Evolutionary conservation across 2,888 invertebrate species (phyloP), one percentile per base, ranked within the genome.

Genomic region (Tiliacea citrago): DNA sequence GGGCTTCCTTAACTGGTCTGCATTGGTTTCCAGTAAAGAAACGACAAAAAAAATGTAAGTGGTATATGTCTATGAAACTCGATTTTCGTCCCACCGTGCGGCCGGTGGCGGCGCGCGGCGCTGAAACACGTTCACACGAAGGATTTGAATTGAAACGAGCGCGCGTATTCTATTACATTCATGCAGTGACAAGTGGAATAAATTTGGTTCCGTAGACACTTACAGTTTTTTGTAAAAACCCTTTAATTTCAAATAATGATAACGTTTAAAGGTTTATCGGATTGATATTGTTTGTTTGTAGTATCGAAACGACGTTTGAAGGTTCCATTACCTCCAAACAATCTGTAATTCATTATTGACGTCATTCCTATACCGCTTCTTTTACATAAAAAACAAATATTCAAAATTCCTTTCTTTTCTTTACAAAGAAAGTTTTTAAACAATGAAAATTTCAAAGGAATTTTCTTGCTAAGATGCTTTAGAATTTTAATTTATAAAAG

Each of bases 301-400:
- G 51, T 9, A 21, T 21, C 21, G 21, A 49, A 21, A 51, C 51
- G 21, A n/a, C 51, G 21, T 51, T 51, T n/a, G 51, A 51, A 51
- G 21, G 21, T 9, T 51, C 21, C 9, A 21, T 21, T 51, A 7
- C 21, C 51, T 21, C 8, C n/a, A 24, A 57, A 57, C 8, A 24
- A 39, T 42, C 39, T 35, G 53, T 45, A 21, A 57, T 68, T 45
- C 42, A 29, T 29, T 57, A 18, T 8, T 18, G 42, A 42, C 18
- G 12, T 42, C 24, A 42, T 42, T 55, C 18, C 9, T 39, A 10
- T 10, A 53, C n/a, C n/a, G 10, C 35, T 35, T n/a, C 35, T 51
- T 51, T 65, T 51, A 35, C 39, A 24, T 18, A 39, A 9, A 53
- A 67, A 53, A 67, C 49, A 65, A 65, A 24, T 39, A 67, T 53